These are phyloP conservation scores for Toxotes chatareus DNA, from an alignment of 2,113 vertebrate species.

Conservation along the genomic window DNA sequence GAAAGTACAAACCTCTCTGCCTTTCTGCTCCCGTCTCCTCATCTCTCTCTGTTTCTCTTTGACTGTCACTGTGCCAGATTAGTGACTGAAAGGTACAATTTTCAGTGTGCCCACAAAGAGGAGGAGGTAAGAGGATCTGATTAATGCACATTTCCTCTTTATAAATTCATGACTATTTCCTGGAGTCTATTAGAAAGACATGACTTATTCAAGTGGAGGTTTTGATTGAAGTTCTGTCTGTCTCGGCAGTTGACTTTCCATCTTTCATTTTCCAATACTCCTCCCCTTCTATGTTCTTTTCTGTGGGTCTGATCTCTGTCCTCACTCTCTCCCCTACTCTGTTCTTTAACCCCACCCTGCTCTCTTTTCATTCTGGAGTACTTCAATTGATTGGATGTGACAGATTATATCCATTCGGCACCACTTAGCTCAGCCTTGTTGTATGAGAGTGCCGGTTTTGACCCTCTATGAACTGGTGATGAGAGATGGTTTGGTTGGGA, in stretches of 20 bases:
- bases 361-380: slow-evolving; percentile 38
- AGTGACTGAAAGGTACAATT: slow-evolving; percentile 59
- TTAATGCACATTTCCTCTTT: slow-evolving; percentile 73
- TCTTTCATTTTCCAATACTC: slow-evolving; percentile 48
- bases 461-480: slow-evolving; percentile 46
- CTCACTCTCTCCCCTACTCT: slow-evolving; percentile 17
- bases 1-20: background rate
- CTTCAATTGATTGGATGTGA: slow-evolving; percentile 65
- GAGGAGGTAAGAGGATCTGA: slow-evolving; percentile 68
- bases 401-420: slow-evolving; percentile 60
- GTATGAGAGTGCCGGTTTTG: slow-evolving; percentile 38
- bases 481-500: slow-evolving; percentile 45
- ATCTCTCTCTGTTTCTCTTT: slow-evolving; percentile 2
- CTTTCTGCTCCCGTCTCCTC: slow-evolving; percentile 1
- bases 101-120: slow-evolving; percentile 52
- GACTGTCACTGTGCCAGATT: slow-evolving; percentile 53
- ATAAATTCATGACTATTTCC: slow-evolving; percentile 81
- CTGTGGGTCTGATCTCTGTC: slow-evolving; percentile 32
- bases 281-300: slow-evolving; percentile 9
- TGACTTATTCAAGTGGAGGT: slow-evolving; percentile 78
- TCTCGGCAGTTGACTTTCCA: slow-evolving; percentile 52
- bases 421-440: slow-evolving; percentile 46
- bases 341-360: slow-evolving; percentile 41
- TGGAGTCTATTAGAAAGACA: slow-evolving; percentile 79
- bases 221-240: slow-evolving; percentile 76